Percentiles rank a stretch among this genome's conserved stretches.
Evolutionary conservation across 1,140 invertebrate genomes (phyloP).

Genomic region (Trichonephila inaurata): DNA sequence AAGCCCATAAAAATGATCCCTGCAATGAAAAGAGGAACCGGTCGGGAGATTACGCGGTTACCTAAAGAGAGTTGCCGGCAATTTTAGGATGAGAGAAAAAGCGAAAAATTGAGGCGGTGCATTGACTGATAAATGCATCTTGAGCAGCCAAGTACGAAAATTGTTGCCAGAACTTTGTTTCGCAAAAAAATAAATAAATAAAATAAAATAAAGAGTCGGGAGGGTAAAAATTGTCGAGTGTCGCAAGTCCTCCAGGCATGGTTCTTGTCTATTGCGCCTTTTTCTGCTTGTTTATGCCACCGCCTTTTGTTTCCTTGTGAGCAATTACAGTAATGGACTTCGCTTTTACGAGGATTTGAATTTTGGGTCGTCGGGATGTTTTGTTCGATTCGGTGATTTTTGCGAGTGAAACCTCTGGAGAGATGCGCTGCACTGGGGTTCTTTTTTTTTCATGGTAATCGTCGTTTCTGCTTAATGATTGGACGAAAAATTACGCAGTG

Average conservation of each 20-base stretch:
- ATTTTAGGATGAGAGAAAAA: constrained; percentile 18
- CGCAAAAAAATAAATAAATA: neutral
- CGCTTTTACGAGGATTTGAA: neutral
- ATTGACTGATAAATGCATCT: constrained; percentile 27
- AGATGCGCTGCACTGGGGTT: neutral
- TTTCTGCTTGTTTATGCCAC: neutral
- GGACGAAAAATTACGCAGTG: too few relatives aligned
- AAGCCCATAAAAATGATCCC: neutral
- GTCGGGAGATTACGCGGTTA: constrained; percentile 10
- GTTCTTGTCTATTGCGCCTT: neutral
- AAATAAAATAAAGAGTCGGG: neutral
- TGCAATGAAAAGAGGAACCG: neutral
- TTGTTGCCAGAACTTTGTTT: neutral
- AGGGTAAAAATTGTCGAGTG: neutral
- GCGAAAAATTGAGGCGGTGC: neutral
- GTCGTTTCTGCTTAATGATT: too few relatives aligned
- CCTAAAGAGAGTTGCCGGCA: neutral
- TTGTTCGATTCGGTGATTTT: neutral
- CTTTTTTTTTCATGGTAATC: too few relatives aligned
- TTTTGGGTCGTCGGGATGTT: neutral
- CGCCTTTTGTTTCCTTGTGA: neutral
- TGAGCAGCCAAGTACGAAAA: constrained; percentile 8
- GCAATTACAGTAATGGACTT: neutral
- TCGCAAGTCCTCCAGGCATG: neutral
- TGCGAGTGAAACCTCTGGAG: neutral